These are phyloP conservation scores for Actinostola sp. DNA, from an alignment of 92 coral and sea anemone genomes.

Conservation along the genomic window DNA sequence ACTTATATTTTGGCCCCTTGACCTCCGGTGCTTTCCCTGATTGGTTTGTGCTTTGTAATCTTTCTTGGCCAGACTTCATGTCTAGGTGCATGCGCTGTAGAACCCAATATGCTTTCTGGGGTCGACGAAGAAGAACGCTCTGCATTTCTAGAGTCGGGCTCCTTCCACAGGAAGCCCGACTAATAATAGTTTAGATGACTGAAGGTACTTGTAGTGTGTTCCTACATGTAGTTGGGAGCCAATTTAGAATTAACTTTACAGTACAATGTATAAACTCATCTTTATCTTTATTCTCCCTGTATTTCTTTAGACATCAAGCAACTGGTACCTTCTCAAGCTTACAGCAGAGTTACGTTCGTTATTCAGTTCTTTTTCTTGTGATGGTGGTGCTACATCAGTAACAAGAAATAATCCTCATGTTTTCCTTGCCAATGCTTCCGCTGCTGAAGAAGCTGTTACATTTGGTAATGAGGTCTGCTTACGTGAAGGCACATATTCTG, in stretches of 20 bases:
- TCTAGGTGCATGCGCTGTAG: no score
- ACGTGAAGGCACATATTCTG: constrained; percentile 57
- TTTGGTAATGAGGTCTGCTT: constrained; percentile 77
- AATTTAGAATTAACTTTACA: not conserved
- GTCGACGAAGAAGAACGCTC: no score
- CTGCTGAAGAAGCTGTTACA: constrained; percentile 52
- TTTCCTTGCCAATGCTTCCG: constrained; percentile 39
- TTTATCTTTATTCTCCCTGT: not conserved
- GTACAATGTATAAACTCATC: not conserved
- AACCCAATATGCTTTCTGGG: no score
- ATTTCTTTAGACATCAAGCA: constrained; percentile 64
- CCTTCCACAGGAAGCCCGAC: no score
- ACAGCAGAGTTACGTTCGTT: constrained; percentile 56
- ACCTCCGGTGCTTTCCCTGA: no score
- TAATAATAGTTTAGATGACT: no score
- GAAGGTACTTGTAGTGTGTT: no score
- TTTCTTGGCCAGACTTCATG: no score
- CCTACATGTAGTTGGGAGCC: no score
- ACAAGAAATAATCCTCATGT: constrained; percentile 53
- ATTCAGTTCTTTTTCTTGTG: constrained; percentile 75
- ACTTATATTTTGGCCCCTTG: no score
- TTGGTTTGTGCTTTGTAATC: no score
- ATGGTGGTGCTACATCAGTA: constrained; percentile 48
- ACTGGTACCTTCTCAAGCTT: constrained; percentile 69
- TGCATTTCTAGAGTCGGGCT: no score